Conservation (phyloP, 2,113 vertebrate species). For the Salvator merianae region DNA sequence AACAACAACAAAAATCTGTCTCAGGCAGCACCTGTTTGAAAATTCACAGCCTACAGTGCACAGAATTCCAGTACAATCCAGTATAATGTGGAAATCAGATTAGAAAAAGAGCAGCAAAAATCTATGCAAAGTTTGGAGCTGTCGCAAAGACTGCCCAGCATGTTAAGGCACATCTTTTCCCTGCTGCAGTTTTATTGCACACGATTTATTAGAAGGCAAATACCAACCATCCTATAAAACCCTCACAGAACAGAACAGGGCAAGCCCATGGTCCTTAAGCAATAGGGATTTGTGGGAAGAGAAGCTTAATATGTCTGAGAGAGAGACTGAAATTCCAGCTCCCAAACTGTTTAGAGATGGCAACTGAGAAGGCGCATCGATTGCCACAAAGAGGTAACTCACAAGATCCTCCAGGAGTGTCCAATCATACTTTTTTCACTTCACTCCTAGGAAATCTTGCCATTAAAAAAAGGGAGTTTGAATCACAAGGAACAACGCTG, state of each 20-base stretch:
- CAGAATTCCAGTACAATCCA: not conserved
- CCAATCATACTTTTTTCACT: too few relatives aligned
- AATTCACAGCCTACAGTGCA: not conserved
- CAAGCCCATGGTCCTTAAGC: fast-evolving
- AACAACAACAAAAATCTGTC: fast-evolving
- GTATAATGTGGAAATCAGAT: not conserved
- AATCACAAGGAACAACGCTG: not conserved
- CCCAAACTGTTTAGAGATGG: not conserved
- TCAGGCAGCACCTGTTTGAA: not conserved
- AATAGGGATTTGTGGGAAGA: not conserved
- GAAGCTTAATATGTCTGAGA: not conserved
- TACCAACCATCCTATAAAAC: not conserved
- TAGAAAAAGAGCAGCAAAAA: fast-evolving
- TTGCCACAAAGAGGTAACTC: not conserved
- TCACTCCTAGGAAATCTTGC: too few relatives aligned
- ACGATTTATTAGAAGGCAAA: not conserved
- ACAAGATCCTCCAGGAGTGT: not conserved
- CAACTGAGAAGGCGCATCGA: not conserved
- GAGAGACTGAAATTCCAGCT: not conserved
- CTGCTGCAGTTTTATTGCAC: not conserved
- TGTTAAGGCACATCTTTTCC: not conserved
- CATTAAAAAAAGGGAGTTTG: not conserved
- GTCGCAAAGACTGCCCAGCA: fast-evolving
- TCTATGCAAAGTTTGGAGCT: fast-evolving
- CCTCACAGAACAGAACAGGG: not conserved